Evolutionary conservation across 2,113 vertebrate species (phyloP).

Genomic region (Thunnus thynnus): DNA sequence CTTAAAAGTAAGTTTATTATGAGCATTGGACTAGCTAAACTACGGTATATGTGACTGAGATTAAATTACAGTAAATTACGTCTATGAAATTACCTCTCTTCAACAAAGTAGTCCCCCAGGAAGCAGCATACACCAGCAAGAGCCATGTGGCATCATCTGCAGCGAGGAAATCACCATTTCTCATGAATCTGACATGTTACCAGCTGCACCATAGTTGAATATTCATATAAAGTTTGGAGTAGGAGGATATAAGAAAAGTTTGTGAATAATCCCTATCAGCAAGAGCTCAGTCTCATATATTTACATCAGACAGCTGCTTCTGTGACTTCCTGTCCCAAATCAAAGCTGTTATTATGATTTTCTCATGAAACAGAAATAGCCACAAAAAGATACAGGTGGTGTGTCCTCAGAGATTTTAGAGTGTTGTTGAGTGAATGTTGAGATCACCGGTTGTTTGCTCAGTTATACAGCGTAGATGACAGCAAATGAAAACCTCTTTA

Average conservation of each 20-base stretch:
- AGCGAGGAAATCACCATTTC: not conserved
- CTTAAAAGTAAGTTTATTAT: too few species aligned
- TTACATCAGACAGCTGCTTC: constrained; percentile 5
- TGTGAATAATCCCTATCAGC: not conserved
- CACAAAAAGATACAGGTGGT: constrained; percentile 4
- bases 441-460: too few species aligned
- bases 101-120: not conserved
- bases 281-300: not conserved
- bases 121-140: not conserved
- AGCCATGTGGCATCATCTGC: not conserved
- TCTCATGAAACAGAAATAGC: constrained; percentile 13
- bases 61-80: not conserved
- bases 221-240: not conserved
- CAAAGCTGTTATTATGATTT: not conserved
- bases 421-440: too few species aligned
- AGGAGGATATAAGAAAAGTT: constrained; percentile 7
- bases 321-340: not conserved
- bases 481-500: too few species aligned
- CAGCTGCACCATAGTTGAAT: constrained; percentile 7
- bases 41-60: not conserved
- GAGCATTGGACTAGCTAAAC: not conserved
- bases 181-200: not conserved
- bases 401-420: too few species aligned
- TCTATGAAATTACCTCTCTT: too few species aligned
- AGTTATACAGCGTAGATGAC: too few species aligned